phyloP scores from a whole-genome alignment of 2,797 vertebrate species.

The Epinephelus awoara region DNA sequence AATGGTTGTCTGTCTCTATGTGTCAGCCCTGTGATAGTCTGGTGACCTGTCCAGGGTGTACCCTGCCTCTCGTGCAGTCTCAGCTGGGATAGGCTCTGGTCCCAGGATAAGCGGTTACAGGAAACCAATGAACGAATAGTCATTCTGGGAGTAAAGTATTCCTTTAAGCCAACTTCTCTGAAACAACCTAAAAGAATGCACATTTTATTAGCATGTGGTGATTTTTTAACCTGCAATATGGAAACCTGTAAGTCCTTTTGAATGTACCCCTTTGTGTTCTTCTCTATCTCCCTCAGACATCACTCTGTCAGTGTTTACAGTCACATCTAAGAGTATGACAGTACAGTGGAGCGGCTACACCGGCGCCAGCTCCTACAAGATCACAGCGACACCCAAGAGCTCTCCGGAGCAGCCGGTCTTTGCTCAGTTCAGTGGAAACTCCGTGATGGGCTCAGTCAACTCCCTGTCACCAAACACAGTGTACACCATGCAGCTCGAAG shows the following conservation, averaged over 20 bases:
- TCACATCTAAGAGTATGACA: conserved; percentile 87
- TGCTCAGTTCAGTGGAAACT: conserved; percentile 80
- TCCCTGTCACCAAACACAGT: conserved; percentile 85
- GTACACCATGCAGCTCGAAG: conserved; percentile 85
- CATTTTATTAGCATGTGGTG: background rate
- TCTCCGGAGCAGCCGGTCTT: conserved; percentile 69
- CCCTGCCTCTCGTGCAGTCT: too few relatives aligned
- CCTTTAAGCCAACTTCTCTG: background rate
- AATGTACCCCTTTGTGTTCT: background rate
- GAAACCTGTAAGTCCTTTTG: background rate
- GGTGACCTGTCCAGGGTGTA: too few relatives aligned
- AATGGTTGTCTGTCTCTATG: too few relatives aligned
- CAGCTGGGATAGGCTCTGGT: too few relatives aligned
- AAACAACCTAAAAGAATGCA: background rate
- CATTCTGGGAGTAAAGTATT: too few relatives aligned
- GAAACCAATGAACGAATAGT: too few relatives aligned
- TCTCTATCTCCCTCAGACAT: conserved; percentile 75
- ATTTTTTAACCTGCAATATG: background rate
- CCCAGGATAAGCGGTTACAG: too few relatives aligned
- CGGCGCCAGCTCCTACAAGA: conserved; percentile 85
- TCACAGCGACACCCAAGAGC: conserved; percentile 84
- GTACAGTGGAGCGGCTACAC: conserved; percentile 80
- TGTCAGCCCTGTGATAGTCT: too few relatives aligned
- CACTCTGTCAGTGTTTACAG: conserved; percentile 83
- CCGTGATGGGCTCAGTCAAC: conserved; percentile 84